A percentile compares a stretch with the other conserved stretches of the same genome.
These are phyloP conservation scores for Campopleginae sp. DNA, from an alignment of 2,888 invertebrate genomes.

Conservation along the genomic window DNA sequence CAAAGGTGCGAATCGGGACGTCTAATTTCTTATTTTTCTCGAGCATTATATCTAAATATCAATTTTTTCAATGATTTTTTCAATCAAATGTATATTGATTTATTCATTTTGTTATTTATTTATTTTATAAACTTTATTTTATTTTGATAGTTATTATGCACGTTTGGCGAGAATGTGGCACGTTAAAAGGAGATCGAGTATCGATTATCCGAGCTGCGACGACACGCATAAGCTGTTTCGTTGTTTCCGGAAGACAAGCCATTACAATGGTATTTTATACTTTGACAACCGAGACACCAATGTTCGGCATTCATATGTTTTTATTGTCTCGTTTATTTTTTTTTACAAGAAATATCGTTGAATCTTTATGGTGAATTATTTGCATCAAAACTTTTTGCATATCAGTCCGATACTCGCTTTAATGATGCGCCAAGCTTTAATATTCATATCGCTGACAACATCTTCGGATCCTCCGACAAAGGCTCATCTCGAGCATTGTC, in stretches of 20 bases:
- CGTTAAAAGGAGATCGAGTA: conserved; percentile 67
- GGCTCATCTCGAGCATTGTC: neutral
- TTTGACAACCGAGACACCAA: neutral
- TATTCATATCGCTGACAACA: conserved; percentile 21
- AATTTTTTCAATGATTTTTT: too few relatives aligned
- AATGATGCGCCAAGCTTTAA: neutral
- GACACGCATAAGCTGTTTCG: conserved; percentile 31
- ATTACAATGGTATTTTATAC: neutral
- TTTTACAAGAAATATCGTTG: too few relatives aligned
- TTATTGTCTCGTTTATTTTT: neutral
- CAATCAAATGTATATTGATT: too few relatives aligned
- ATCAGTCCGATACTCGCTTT: conserved; percentile 11
- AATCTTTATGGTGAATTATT: too few relatives aligned
- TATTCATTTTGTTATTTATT: too few relatives aligned
- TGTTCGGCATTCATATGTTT: neutral
- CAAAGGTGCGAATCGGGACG: neutral
- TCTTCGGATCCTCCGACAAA: neutral
- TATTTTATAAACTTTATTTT: too few relatives aligned
- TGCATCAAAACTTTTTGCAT: neutral
- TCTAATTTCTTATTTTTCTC: neutral
- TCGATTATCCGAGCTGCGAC: conserved; percentile 61
- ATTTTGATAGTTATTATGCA: conserved; percentile 31
- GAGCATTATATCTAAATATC: too few relatives aligned
- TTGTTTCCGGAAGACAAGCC: conserved; percentile 22
- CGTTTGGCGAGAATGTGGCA: conserved; percentile 64